phyloP scores from a whole-genome alignment of 2,113 vertebrate species.

The Oenanthe oenanthe region DNA sequence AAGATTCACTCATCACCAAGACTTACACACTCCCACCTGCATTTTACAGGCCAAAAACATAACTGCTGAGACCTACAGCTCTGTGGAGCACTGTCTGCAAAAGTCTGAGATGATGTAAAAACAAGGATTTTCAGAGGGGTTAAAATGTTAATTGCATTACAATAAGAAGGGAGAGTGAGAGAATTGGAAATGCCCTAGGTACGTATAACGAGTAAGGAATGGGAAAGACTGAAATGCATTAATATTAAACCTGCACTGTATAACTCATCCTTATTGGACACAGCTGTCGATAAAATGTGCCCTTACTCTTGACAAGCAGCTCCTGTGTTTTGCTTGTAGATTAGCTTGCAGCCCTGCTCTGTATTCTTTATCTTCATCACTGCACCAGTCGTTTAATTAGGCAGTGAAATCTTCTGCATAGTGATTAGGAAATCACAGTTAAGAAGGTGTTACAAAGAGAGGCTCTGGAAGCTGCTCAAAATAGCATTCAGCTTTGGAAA shows the following conservation, averaged over 20 bases:
- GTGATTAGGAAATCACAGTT: slow-evolving; percentile 79
- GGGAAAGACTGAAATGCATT: slow-evolving; percentile 51
- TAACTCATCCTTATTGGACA: slow-evolving; percentile 79
- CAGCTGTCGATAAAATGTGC: slow-evolving; percentile 80
- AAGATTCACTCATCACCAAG: background rate
- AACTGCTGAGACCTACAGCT: background rate
- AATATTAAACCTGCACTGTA: slow-evolving; percentile 74
- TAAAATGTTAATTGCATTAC: slow-evolving; percentile 54
- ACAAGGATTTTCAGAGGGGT: slow-evolving; percentile 7
- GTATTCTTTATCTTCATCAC: slow-evolving; percentile 82
- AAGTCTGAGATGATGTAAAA: background rate
- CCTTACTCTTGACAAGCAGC: slow-evolving; percentile 75
- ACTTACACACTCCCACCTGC: background rate
- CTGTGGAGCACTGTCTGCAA: background rate
- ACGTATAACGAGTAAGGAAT: background rate
- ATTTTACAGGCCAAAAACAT: background rate
- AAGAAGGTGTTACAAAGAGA: slow-evolving; percentile 77
- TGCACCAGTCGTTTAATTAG: slow-evolving; percentile 80
- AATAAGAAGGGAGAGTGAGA: slow-evolving; percentile 34
- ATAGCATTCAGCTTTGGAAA: slow-evolving; percentile 70
- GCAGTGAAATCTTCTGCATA: slow-evolving; percentile 78
- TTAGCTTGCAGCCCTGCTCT: slow-evolving; percentile 76
- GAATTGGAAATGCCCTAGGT: slow-evolving; percentile 31
- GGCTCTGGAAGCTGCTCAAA: slow-evolving; percentile 71
- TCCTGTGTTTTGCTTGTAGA: slow-evolving; percentile 80